Evolutionary conservation across 2,797 vertebrate genomes (phyloP).

Genomic region (Clarias pachynema): DNA sequence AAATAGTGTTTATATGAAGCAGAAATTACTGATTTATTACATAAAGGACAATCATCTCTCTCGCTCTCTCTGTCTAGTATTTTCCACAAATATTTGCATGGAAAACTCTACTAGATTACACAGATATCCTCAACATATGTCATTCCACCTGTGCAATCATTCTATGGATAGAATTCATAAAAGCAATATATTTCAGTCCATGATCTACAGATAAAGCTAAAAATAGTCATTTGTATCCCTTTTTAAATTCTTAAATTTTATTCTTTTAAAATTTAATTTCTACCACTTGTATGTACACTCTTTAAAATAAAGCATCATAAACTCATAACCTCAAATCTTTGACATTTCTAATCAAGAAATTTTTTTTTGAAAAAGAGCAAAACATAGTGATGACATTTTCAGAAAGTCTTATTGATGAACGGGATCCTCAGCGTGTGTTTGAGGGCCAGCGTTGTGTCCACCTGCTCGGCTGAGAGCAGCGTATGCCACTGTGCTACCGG

Average conservation of each 20-base stretch:
- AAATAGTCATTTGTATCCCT: not conserved
- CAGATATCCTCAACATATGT: not conserved
- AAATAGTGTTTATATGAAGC: not conserved
- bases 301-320: not conserved
- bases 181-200: not conserved
- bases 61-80: not conserved
- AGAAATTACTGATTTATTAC: not conserved
- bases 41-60: not conserved
- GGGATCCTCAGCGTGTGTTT: conserved; percentile 74
- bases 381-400: conserved; percentile 36
- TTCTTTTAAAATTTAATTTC: no score
- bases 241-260: not conserved
- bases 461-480: conserved; percentile 78
- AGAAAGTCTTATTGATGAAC: conserved; percentile 65
- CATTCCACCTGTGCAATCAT: not conserved
- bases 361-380: not conserved
- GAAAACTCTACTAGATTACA: not conserved
- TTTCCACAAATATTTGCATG: no score
- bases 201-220: not conserved
- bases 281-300: not conserved
- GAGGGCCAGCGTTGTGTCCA: conserved; percentile 78
- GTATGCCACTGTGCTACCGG: conserved; percentile 89
- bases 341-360: not conserved
- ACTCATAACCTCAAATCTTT: not conserved
- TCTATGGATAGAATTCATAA: not conserved